Conservation (phyloP, 2,113 vertebrate species). For the Myotis brandtii region DNA sequence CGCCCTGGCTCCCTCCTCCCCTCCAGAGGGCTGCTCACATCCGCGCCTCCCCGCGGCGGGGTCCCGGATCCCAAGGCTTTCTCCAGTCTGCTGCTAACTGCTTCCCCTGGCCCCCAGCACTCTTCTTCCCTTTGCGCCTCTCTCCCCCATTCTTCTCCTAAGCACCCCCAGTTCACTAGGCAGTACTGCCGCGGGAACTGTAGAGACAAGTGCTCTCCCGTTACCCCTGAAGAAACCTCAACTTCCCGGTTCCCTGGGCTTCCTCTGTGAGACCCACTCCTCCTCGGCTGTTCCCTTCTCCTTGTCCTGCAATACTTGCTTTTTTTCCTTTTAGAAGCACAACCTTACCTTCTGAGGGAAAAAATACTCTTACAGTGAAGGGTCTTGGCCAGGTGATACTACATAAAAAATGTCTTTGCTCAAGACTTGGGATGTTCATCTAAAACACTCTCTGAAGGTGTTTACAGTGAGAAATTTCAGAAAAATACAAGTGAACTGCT, state of each 20-base stretch:
- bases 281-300: background rate
- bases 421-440: background rate
- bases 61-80: background rate
- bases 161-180: background rate
- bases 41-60: background rate
- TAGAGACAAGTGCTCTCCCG: background rate
- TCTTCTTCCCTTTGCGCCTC: background rate
- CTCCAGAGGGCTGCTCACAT: fast-evolving
- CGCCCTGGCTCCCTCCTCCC: background rate
- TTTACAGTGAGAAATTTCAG: conserved; percentile 20
- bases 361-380: background rate
- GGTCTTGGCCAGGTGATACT: background rate
- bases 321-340: background rate
- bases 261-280: background rate
- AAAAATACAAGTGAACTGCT: background rate
- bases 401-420: background rate
- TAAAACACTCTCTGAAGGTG: background rate
- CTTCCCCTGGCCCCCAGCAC: background rate
- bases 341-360: background rate
- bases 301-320: background rate
- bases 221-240: background rate
- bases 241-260: background rate
- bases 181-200: background rate
- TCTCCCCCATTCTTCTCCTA: background rate
- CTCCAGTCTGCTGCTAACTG: background rate